Evolutionary conservation across 2,888 invertebrate species (phyloP).

Genomic region (Limnephilus rhombicus): DNA sequence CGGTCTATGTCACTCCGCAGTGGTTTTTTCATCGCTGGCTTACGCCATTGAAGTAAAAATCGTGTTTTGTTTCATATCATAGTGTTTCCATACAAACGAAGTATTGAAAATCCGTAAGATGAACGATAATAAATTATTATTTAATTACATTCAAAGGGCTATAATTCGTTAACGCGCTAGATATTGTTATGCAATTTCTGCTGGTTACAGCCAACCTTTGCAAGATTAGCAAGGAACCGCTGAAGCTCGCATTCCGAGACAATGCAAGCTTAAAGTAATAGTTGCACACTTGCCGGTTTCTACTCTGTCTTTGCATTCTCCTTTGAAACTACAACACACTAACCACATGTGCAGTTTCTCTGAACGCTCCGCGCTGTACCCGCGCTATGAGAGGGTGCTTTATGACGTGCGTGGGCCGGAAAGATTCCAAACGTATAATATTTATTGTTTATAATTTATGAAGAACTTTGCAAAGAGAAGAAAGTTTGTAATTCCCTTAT

Average conservation of each 20-base stretch:
- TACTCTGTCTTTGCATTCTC: neutral
- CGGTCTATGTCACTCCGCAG: too few species aligned
- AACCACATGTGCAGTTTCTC: neutral
- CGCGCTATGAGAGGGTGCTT: neutral
- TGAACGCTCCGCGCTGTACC: neutral
- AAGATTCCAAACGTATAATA: neutral
- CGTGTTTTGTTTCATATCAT: too few species aligned
- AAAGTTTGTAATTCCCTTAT: neutral
- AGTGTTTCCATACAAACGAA: too few species aligned
- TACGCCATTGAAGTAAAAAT: too few species aligned
- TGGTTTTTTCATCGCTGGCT: too few species aligned
- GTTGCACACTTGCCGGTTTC: neutral
- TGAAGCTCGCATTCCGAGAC: neutral
- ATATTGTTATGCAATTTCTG: neutral
- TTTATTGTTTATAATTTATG: neutral
- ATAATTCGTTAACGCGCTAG: neutral
- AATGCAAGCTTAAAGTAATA: neutral
- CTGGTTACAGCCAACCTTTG: neutral
- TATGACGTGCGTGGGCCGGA: neutral
- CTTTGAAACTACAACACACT: neutral
- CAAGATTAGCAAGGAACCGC: neutral
- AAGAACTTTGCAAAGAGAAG: neutral
- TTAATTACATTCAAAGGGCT: neutral
- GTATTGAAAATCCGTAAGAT: too few species aligned
- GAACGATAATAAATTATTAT: neutral